phyloP scores from a whole-genome alignment of 2,113 vertebrate species.

The Uria lomvia region DNA sequence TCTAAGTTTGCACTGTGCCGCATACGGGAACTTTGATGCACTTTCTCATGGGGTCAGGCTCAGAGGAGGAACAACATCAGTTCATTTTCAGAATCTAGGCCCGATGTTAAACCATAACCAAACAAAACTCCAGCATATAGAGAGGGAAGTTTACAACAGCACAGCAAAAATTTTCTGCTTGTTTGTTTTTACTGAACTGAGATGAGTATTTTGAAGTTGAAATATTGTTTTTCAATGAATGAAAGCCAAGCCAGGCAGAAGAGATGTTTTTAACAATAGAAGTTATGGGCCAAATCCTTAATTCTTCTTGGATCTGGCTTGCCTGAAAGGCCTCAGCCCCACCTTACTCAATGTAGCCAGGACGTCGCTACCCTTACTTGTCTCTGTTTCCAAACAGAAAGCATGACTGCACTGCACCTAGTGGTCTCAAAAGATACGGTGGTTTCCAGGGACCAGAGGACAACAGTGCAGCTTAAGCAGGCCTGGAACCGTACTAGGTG shows the following conservation, averaged over 20 bases:
- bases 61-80: neutral
- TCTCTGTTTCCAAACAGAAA: neutral
- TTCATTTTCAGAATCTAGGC: neutral
- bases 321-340: neutral
- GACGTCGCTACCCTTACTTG: neutral
- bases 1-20: neutral
- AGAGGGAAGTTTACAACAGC: neutral
- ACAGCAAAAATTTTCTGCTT: neutral
- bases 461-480: neutral
- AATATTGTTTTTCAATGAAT: neutral
- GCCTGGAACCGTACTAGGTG: neutral
- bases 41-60: neutral
- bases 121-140: neutral
- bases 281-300: neutral
- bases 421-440: accelerated
- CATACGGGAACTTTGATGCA: neutral
- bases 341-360: neutral
- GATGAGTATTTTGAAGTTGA: neutral
- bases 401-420: neutral
- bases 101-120: neutral
- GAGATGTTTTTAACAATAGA: neutral
- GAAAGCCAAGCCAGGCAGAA: neutral
- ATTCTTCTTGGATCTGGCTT: neutral
- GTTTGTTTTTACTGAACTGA: neutral
- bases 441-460: neutral